phyloP scores from a whole-genome alignment of 2,888 invertebrate genomes.

The Eurytoma adleriae region DNA sequence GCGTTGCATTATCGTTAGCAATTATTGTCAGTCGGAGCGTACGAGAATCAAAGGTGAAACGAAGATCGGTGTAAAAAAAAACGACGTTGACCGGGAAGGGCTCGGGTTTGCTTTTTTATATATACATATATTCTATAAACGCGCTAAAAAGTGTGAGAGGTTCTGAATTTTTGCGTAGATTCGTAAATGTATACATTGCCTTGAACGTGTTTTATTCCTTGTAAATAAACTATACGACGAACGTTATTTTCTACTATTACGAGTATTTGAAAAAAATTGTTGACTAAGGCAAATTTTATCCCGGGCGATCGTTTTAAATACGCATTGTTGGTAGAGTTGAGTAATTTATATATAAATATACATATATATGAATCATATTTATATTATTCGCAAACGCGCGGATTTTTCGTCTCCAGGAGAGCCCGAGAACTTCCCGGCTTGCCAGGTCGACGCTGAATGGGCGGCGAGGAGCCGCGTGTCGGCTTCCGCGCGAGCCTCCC shows the following conservation, averaged over 20 bases:
- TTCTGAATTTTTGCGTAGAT: conserved; percentile 28
- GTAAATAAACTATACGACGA: conserved; percentile 42
- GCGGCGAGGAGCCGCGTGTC: background rate
- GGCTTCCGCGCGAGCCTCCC: background rate
- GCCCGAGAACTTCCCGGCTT: conserved; percentile 43
- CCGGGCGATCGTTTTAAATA: conserved; percentile 10
- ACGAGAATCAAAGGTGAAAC: background rate
- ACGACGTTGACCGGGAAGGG: conserved; percentile 14
- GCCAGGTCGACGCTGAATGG: background rate
- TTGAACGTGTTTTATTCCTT: conserved; percentile 45
- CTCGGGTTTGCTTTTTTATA: conserved; percentile 49
- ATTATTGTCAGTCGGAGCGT: conserved; percentile 8
- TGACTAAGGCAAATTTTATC: conserved; percentile 26
- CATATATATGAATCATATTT: conserved; percentile 3
- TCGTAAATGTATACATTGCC: conserved; percentile 11
- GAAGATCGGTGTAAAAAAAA: background rate
- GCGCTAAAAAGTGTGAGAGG: background rate
- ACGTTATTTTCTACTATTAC: conserved; percentile 43
- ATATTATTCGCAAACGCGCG: background rate
- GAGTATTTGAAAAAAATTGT: conserved; percentile 2
- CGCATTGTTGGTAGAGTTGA: conserved; percentile 33
- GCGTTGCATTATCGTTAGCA: background rate
- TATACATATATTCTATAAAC: conserved; percentile 8
- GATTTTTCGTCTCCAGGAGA: conserved; percentile 18
- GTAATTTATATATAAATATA: conserved; percentile 32